Evolutionary conservation across 2,797 vertebrate species (phyloP).

Genomic region (Bryconaethiops microstoma): DNA sequence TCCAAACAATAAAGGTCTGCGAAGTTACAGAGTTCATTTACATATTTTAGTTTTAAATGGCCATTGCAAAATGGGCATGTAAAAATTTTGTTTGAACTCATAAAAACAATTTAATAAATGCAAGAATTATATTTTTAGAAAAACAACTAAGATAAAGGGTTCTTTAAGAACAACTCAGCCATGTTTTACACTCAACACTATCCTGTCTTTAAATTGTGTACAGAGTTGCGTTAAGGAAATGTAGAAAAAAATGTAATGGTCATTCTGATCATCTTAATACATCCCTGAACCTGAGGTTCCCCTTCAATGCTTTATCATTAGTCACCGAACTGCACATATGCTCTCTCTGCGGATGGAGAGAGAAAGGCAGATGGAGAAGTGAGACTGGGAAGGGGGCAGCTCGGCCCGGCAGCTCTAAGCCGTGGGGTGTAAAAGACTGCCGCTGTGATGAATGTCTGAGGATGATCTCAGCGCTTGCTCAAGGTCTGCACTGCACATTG

Average conservation of each 20-base stretch:
- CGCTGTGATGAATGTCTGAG: slow-evolving; percentile 45
- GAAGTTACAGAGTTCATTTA: too few species aligned
- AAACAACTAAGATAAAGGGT: too few species aligned
- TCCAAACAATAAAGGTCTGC: too few species aligned
- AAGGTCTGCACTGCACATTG: slow-evolving; percentile 63
- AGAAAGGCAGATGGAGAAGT: neutral
- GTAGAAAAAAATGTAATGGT: neutral
- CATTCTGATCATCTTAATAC: neutral
- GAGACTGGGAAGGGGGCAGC: slow-evolving; percentile 3
- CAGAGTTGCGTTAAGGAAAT: too few species aligned
- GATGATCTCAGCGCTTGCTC: slow-evolving; percentile 64
- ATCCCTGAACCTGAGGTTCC: neutral
- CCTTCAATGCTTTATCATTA: neutral
- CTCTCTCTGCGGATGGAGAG: neutral
- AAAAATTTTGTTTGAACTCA: too few species aligned
- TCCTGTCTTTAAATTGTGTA: neutral
- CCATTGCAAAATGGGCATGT: too few species aligned
- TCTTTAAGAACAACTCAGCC: too few species aligned
- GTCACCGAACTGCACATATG: neutral
- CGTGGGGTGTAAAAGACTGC: slow-evolving; percentile 32
- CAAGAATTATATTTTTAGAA: too few species aligned
- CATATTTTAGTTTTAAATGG: too few species aligned
- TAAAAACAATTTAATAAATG: too few species aligned
- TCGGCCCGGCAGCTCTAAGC: slow-evolving; percentile 15
- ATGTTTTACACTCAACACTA: neutral